These are phyloP conservation scores for Choristoneura rosaceana DNA, from an alignment of 2,888 invertebrate species.

Conservation along the genomic window DNA sequence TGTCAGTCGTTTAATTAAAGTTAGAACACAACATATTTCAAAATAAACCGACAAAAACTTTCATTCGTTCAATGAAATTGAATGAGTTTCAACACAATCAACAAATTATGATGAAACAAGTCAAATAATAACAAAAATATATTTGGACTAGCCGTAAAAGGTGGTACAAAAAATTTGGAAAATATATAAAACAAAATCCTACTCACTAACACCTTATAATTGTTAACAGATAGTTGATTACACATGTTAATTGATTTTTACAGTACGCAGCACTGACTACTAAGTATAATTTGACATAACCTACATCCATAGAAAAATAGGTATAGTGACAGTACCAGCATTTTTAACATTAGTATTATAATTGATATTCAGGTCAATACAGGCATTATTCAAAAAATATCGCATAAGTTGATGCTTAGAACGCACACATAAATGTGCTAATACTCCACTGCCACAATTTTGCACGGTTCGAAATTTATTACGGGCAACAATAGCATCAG, in stretches of 20 bases:
- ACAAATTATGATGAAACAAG: constrained; percentile 13
- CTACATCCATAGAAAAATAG: constrained; percentile 59
- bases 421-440: no score
- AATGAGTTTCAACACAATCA: constrained; percentile 8
- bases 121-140: constrained; percentile 12
- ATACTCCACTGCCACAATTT: no score
- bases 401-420: no score
- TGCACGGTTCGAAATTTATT: no score
- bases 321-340: constrained; percentile 61
- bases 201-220: constrained; percentile 7
- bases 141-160: constrained; percentile 22
- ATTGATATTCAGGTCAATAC: neutral
- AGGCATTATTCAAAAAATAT: neutral
- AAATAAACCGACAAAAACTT: constrained; percentile 7
- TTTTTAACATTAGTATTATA: neutral
- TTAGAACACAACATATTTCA: constrained; percentile 5
- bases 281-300: constrained; percentile 20
- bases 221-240: constrained; percentile 18
- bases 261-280: neutral
- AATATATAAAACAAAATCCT: neutral
- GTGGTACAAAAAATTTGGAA: constrained; percentile 12
- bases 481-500: no score
- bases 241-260: constrained; percentile 19
- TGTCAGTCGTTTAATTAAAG: constrained; percentile 28
- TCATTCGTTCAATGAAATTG: constrained; percentile 1